Base-by-base conservation (phyloP, 2,113 vertebrate genomes). In the Lampris megalopsis region DNA sequence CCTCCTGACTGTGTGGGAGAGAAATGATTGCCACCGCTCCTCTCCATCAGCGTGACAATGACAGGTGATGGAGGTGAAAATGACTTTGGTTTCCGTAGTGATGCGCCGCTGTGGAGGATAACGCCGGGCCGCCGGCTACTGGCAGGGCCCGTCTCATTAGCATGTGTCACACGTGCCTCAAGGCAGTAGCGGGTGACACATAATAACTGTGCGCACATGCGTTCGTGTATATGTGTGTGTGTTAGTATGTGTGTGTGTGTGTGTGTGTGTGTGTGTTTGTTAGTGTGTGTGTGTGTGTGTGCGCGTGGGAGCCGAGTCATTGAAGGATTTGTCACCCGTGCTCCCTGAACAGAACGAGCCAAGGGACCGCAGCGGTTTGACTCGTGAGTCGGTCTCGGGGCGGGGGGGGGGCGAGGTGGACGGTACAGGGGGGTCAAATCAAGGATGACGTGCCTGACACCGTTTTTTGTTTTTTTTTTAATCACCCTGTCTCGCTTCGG, bases 21-120 rank as follows among this genome's bases (percentile, higher is more conserved):
- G 53, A 81, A 81, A 91, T 93, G 90, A 92, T 91, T 93, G 91
- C 89, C 89, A 90, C 81, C 87, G 86, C 80, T 85, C 76, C 89
- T 84, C 77, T 91, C 90, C 88, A 84, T 92, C 91, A 90, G 78
- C 60, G 70, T 80, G 82, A 87, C 81, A 65, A 71, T 92, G 92
- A 92, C 91, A 90, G 90, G 87, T 93, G 92, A 92, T 81, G 90
- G 92, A 88, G 92, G 92, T 91, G 92, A 92, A 91, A 92, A 92
- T 91, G 87, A 92, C 90, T 91, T 90, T 86, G 88, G 84, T 91
- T 90, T 88, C 88, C 82, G 78, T 89, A 74, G 85, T 59, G 88
- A 87, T 84, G 88, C 74, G 73, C 87, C 59, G 81, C 86, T 68
- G 82, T 71, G 82, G 89, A 86, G 90, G 88, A 88, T 86, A 84